Base-by-base conservation (phyloP, 1,140 invertebrate genomes). In the Cyclargus thomasi region DNA sequence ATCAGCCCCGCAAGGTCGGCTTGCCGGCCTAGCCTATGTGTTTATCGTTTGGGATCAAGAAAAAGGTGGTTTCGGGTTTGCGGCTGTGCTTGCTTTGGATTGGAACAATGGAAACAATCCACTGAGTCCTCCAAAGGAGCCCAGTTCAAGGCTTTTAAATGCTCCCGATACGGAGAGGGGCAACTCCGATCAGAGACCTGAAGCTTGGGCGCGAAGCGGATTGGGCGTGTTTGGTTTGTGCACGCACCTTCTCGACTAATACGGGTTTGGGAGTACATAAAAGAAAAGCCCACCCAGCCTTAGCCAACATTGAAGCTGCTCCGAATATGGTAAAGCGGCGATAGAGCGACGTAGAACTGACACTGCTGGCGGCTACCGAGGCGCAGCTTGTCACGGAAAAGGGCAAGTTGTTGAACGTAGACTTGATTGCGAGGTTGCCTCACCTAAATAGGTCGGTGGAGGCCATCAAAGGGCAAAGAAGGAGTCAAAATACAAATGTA, bases 391-490 rank as follows among this genome's bases (percentile, higher is more conserved):
- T 62, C 14, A 5, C 29, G 20, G 63, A 72, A 67, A 18, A 36
- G 21, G 64, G 62, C 18, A 20, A 29, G 59, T 55, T 29, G 36
- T 18, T 36, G 35, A 39, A 71, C 53, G 53, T 67, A 23, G 62
- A 71, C 23, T 64, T 73, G 20, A 17, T 69, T 14, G 63, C 59
- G 47, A 67, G 64, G 20, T 6, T 70, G 23, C 67, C 75, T 35
- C 35, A 53, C 10, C 47, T 74, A 39, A 55, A 66, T 11, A 55
- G 76, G 20, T 64, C 70, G n/a, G 35, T 74, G 11, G 73, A 75
- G 59, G 70, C 69, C 17, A 73, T 79, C 1, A 75, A 79, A 47
- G 72, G 70, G 21, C 69, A 73, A 63, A 36, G 75, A 16, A 39
- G 72, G 29, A 67, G 64, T 23, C 64, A 62, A 3, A 21, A 62